Percentiles rank a stretch among this genome's conserved stretches.
These are phyloP conservation scores for Ranitomeya variabilis DNA, from an alignment of 2,113 vertebrate genomes.

Conservation along the genomic window DNA sequence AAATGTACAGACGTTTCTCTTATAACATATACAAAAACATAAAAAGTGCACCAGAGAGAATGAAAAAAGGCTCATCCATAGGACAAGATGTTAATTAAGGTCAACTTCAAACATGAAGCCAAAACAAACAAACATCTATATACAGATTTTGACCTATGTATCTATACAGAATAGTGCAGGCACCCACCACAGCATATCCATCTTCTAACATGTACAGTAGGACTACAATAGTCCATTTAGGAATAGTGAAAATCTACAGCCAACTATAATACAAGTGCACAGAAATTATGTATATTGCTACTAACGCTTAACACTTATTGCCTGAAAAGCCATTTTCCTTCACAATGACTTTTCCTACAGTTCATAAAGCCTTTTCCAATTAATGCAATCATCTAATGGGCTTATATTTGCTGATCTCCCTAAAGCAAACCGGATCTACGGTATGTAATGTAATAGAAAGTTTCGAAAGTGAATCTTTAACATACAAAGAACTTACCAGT, in stretches of 20 bases:
- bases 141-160: conserved; percentile 39
- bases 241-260: background rate
- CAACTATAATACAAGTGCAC: conserved; percentile 9
- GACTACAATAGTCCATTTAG: background rate
- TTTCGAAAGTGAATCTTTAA: background rate
- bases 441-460: background rate
- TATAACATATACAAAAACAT: conserved; percentile 50
- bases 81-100: conserved; percentile 42
- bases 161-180: conserved; percentile 43
- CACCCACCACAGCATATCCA: conserved; percentile 7
- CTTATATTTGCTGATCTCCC: background rate
- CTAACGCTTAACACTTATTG: background rate
- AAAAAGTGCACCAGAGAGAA: conserved; percentile 47
- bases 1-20: conserved; percentile 48
- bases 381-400: background rate
- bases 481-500: background rate
- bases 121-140: conserved; percentile 32
- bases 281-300: background rate
- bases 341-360: background rate
- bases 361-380: background rate
- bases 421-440: background rate
- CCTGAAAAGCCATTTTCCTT: background rate
- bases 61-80: conserved; percentile 45
- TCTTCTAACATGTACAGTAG: background rate
- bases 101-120: conserved; percentile 32